Base-by-base conservation (phyloP, 2,888 invertebrate species). In the Thalpophila matura region DNA sequence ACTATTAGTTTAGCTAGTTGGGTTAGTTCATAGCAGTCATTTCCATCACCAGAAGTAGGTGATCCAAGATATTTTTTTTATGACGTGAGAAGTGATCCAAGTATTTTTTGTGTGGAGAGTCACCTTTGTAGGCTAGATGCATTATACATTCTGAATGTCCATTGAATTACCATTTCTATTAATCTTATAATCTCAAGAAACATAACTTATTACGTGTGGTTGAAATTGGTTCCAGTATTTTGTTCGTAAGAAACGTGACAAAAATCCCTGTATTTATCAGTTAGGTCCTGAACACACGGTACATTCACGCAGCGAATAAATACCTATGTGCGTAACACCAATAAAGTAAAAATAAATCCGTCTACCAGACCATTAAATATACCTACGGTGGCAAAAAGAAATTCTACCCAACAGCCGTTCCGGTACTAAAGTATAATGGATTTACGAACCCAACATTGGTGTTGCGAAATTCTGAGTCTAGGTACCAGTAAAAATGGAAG, bases 351-450 rank as follows among this genome's bases (percentile, higher is more conserved):
- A 59, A 55, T 63, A 76, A 76, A 76, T 70, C 65, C 65, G 35
- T 37, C 18, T 50, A 49, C 51, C 33, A 49, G 18, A 29, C 50
- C 54, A 63, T 73, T 63, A 69, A 69, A 73, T 58, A 46, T 51
- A 68, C 26, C 24, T 51, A 65, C 42, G 42, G 29, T 43, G 51
- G 55, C 57, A 65, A 53, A 57, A 58, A 31, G n/a, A 50, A 71
- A 64, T 58, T 20, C 33, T 24, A 29, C 24, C 37, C 57, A 56
- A 53, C 61, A 62, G 43, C 27, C 40, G 55, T 50, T 38, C 42
- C 22, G 26, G 40, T 54, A 71, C 29, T 71, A 74, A 76, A 76
- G 70, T 65, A 59, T 71, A 66, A 66, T 77, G 54, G 72, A 62
- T 66, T 76, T 72, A 54, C 49, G 72, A 60, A 53, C 20, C 26